These are phyloP conservation scores for Octopus sinensis DNA, from an alignment of 1,140 invertebrate species.

Conservation along the genomic window DNA sequence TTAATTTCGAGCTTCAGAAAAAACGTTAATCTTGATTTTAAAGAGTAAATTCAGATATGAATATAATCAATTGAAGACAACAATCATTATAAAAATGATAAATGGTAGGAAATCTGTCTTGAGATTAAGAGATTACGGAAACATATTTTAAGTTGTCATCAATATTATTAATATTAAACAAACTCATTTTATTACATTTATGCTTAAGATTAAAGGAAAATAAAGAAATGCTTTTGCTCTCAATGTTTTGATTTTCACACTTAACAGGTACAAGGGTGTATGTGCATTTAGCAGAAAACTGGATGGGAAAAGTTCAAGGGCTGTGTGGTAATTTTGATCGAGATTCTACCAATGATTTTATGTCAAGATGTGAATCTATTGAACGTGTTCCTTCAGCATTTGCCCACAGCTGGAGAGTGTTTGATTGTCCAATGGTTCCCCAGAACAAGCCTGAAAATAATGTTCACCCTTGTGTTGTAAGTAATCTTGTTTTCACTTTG, in stretches of 20 bases:
- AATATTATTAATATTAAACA: no score
- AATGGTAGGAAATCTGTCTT: no score
- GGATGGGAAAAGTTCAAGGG: slow-evolving; percentile 23
- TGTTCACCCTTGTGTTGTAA: slow-evolving; percentile 25
- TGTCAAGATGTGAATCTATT: slow-evolving; percentile 9
- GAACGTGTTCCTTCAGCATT: slow-evolving; percentile 17
- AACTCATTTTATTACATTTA: no score
- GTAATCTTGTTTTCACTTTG: background rate
- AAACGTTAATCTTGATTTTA: background rate
- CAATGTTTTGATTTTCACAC: no score
- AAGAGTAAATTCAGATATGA: background rate
- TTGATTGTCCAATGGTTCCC: slow-evolving; percentile 19
- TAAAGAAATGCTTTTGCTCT: no score
- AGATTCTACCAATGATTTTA: slow-evolving; percentile 22
- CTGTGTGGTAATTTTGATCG: slow-evolving; percentile 31
- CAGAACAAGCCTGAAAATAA: slow-evolving; percentile 1
- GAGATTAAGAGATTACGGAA: no score
- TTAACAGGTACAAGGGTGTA: slow-evolving; percentile 25
- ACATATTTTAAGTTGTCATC: no score
- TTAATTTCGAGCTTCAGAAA: background rate
- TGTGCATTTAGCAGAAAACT: slow-evolving; percentile 26
- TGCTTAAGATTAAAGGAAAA: no score
- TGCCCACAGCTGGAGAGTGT: slow-evolving; percentile 28
- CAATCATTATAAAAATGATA: no score
- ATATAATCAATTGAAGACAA: no score